phyloP scores from a whole-genome alignment of 64 coral and sea anemone genomes.

The Hydrozoanthus tunicans region DNA sequence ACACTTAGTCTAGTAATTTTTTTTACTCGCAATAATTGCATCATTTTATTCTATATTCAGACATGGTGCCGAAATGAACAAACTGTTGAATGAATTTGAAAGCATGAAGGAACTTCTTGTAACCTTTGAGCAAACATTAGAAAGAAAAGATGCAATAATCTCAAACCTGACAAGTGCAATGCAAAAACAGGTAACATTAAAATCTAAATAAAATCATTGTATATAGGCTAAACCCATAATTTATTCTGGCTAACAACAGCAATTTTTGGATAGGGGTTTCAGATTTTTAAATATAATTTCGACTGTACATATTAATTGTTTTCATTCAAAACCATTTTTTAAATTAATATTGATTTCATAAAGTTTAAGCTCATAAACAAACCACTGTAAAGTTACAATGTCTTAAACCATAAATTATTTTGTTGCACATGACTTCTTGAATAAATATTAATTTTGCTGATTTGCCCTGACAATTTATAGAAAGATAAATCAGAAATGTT shows the following conservation, averaged over 20 bases:
- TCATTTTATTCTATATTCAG: slow-evolving; percentile 24
- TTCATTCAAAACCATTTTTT: not conserved
- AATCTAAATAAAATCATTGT: no score
- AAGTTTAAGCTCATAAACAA: no score
- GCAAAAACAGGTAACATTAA: slow-evolving; percentile 82
- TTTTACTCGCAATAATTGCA: not conserved
- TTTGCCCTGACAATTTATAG: slow-evolving; percentile 22
- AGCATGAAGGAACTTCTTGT: slow-evolving; percentile 88
- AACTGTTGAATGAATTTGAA: slow-evolving; percentile 92
- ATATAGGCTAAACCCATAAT: no score
- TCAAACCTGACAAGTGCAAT: slow-evolving; percentile 89
- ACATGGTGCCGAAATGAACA: slow-evolving; percentile 88
- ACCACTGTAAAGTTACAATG: no score
- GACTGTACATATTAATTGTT: not conserved
- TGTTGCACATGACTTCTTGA: no score
- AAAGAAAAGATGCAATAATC: slow-evolving; percentile 89
- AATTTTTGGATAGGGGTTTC: no score
- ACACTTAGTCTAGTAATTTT: no score
- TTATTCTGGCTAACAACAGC: no score
- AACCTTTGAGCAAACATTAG: slow-evolving; percentile 89
- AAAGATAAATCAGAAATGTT: slow-evolving; percentile 89
- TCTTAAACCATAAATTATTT: no score
- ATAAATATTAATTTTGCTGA: no score
- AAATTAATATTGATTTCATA: no score
- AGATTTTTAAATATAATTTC: no score